Evolutionary conservation across 2,797 vertebrate genomes (phyloP).

Genomic region (Cossypha heuglini): DNA sequence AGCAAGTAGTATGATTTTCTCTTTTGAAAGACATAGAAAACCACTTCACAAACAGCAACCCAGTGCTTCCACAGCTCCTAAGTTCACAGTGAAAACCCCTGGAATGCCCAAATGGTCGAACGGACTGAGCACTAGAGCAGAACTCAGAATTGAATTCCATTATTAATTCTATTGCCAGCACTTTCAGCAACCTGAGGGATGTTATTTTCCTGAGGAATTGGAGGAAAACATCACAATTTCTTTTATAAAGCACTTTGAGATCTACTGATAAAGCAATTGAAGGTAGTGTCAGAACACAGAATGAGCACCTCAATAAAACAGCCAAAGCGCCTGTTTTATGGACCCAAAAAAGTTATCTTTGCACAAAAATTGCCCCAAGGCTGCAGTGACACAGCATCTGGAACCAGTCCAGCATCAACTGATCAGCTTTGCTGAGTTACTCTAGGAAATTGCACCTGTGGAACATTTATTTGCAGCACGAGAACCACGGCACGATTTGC

Average conservation of each 20-base stretch:
- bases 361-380: background rate
- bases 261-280: background rate
- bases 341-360: background rate
- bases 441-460: background rate
- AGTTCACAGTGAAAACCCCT: background rate
- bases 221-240: background rate
- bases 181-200: background rate
- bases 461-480: background rate
- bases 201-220: background rate
- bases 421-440: background rate
- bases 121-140: background rate
- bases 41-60: background rate
- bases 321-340: accelerated
- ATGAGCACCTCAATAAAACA: background rate
- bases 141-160: background rate
- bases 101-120: background rate
- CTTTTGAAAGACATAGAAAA: background rate
- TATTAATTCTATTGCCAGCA: background rate
- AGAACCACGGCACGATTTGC: background rate
- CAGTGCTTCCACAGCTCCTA: background rate
- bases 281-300: background rate
- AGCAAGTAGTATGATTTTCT: background rate
- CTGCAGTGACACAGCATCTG: background rate
- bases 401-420: background rate
- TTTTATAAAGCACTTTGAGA: slow-evolving; percentile 71